These are phyloP conservation scores for Calidris pygmaea DNA, from an alignment of 2,113 vertebrate species.

Conservation along the genomic window DNA sequence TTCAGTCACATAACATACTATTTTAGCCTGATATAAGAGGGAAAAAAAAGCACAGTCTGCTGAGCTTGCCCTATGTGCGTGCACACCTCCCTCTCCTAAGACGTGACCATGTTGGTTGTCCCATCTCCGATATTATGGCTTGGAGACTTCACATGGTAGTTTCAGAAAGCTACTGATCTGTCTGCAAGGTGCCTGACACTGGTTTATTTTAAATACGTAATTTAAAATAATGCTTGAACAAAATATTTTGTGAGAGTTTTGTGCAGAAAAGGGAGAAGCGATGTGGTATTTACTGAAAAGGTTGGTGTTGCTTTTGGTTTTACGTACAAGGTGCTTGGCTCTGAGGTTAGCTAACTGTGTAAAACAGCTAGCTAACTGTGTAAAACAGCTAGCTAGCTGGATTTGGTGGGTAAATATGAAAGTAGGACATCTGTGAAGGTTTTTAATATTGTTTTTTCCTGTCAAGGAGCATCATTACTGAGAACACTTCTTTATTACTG, in stretches of 20 bases:
- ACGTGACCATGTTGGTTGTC: fast-evolving
- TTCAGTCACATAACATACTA: neutral
- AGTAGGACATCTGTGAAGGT: neutral
- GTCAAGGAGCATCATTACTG: neutral
- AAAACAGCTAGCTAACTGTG: neutral
- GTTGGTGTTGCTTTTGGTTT: neutral
- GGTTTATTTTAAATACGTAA: neutral
- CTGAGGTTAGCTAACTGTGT: neutral
- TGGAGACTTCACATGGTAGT: neutral
- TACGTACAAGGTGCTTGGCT: neutral
- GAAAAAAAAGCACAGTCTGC: fast-evolving
- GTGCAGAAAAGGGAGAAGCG: neutral
- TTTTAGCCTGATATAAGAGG: neutral
- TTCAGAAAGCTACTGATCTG: neutral
- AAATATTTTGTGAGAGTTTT: neutral
- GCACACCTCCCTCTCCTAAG: neutral
- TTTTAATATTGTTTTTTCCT: neutral
- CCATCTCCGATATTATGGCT: neutral
- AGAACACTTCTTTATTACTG: neutral
- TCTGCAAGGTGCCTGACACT: neutral
- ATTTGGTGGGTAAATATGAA: neutral
- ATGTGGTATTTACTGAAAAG: neutral
- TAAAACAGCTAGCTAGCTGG: neutral
- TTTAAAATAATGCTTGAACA: neutral
- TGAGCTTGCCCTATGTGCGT: neutral